These are phyloP conservation scores for Pseudonaja textilis DNA, from an alignment of 2,113 vertebrate genomes.

Conservation along the genomic window DNA sequence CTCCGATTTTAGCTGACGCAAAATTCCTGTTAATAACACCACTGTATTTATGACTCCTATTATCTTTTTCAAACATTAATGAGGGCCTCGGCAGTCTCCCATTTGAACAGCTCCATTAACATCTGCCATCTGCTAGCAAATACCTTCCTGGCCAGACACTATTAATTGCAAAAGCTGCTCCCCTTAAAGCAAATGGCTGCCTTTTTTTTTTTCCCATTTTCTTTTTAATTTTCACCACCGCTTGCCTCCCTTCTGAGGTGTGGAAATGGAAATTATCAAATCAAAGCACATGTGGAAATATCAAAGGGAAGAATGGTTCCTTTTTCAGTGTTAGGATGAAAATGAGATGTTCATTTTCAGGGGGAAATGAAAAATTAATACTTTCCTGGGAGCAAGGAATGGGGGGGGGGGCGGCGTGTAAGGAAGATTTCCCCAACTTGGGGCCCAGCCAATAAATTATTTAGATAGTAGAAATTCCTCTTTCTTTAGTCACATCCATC, in stretches of 20 bases:
- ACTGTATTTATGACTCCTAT: conserved; percentile 60
- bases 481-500: not conserved
- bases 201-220: not conserved
- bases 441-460: not conserved
- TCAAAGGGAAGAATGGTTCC: conserved; percentile 37
- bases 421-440: not conserved
- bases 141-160: conserved; percentile 61
- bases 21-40: conserved; percentile 55
- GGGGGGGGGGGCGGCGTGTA: not conserved
- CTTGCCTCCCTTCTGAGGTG: conserved; percentile 49
- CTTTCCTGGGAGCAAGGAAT: not conserved
- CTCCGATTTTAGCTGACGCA: conserved; percentile 63
- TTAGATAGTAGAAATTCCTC: not conserved
- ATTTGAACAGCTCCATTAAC: conserved; percentile 66
- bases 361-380: not conserved
- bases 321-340: not conserved
- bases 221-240: not conserved
- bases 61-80: conserved; percentile 65
- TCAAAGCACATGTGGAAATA: conserved; percentile 53
- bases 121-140: conserved; percentile 56
- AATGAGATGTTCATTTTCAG: not conserved
- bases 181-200: conserved; percentile 38
- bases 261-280: conserved; percentile 54
- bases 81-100: conserved; percentile 57
- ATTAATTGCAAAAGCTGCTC: conserved; percentile 61